Conservation (phyloP, 1,140 invertebrate genomes). For the Penaeus indicus region DNA sequence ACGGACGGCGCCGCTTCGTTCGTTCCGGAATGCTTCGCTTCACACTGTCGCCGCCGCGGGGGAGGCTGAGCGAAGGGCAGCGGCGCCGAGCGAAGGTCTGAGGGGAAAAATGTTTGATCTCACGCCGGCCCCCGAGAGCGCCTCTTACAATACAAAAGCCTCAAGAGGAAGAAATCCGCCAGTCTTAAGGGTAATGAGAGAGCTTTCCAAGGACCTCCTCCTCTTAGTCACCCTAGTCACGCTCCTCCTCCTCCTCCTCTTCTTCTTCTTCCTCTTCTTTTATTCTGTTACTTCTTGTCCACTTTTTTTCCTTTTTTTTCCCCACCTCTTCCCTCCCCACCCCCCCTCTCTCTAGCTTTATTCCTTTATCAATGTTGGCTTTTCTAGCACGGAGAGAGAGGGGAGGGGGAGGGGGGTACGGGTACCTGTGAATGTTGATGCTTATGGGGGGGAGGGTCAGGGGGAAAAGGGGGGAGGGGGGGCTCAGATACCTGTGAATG, state of each 20-base stretch:
- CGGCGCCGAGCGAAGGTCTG: background rate
- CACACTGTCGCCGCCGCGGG: background rate
- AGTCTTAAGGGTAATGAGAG: conserved; percentile 27
- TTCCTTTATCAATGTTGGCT: too few relatives aligned
- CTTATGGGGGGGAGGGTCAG: too few relatives aligned
- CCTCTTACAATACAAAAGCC: conserved; percentile 10
- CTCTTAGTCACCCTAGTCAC: background rate
- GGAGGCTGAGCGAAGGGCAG: background rate
- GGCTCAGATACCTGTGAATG: too few relatives aligned
- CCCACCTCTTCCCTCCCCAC: too few relatives aligned
- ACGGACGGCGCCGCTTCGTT: background rate
- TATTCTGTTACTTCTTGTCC: background rate
- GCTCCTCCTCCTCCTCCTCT: background rate
- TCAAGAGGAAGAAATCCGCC: conserved; percentile 13
- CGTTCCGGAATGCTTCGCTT: background rate
- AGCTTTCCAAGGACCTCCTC: background rate
- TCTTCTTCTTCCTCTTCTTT: background rate
- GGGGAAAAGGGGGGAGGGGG: too few relatives aligned
- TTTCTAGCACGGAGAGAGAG: too few relatives aligned
- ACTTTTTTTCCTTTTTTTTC: too few relatives aligned
- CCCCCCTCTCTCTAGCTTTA: too few relatives aligned
- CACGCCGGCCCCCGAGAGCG: conserved; percentile 11
- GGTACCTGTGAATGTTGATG: too few relatives aligned
- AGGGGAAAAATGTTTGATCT: conserved; percentile 41
- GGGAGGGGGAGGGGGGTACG: too few relatives aligned